A percentile compares a stretch with the other conserved stretches of the same genome.
These are phyloP conservation scores for Anneissia japonica DNA, from an alignment of 35 echinoderm and acorn worm genomes.

Conservation along the genomic window DNA sequence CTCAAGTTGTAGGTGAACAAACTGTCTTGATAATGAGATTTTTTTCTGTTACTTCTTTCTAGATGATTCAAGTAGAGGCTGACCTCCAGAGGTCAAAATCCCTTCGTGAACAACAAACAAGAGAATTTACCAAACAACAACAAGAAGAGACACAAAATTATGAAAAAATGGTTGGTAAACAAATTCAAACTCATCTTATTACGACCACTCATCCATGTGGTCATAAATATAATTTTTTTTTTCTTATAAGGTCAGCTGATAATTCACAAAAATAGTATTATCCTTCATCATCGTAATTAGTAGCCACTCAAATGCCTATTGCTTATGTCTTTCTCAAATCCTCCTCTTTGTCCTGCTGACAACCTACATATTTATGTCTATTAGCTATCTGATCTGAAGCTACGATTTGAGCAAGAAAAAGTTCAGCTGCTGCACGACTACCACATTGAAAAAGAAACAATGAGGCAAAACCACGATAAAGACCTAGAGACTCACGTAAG, in stretches of 20 bases:
- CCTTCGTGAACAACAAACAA: conserved; percentile 57
- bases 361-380: not conserved
- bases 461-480: conserved; percentile 43
- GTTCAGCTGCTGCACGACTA: conserved; percentile 43
- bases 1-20: not conserved
- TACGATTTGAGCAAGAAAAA: conserved; percentile 51
- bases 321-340: too few species aligned
- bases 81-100: conserved; percentile 76
- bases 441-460: conserved; percentile 57
- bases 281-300: too few species aligned
- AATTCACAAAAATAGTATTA: too few species aligned
- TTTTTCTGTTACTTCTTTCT: not conserved
- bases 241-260: too few species aligned
- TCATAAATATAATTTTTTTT: too few species aligned
- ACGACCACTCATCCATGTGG: not conserved
- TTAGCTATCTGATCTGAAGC: conserved; percentile 54
- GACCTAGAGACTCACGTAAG: conserved; percentile 36
- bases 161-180: conserved; percentile 67
- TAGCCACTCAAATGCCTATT: too few species aligned
- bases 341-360: too few species aligned
- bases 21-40: too few species aligned
- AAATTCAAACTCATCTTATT: too few species aligned
- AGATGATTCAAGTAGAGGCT: conserved; percentile 83
- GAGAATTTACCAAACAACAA: conserved; percentile 60
- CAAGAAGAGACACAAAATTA: conserved; percentile 52